phyloP scores from a whole-genome alignment of 2,888 invertebrate genomes.

The Cataglyphis livida region DNA sequence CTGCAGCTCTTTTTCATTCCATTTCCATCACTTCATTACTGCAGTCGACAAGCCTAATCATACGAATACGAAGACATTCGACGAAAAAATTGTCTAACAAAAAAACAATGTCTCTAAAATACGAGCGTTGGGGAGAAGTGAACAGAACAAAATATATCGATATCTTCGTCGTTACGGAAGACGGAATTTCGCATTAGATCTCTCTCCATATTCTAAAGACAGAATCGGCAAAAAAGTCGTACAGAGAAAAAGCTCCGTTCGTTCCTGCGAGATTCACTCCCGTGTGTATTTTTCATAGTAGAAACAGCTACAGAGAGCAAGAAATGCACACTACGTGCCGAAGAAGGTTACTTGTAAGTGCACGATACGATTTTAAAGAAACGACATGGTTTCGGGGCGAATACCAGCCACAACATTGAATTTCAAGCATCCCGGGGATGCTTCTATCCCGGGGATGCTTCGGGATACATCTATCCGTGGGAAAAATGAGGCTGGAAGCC shows the following conservation, averaged over 20 bases:
- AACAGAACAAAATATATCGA: conserved; percentile 3
- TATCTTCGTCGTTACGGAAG: neutral
- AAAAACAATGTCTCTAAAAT: neutral
- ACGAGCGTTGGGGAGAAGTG: neutral
- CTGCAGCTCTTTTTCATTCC: neutral
- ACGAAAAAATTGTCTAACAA: neutral
- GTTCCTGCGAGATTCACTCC: conserved; percentile 20
- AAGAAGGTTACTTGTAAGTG: conserved; percentile 16
- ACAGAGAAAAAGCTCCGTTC: conserved; percentile 16
- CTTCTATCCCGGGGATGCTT: neutral
- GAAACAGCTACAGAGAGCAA: conserved; percentile 4
- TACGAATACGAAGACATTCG: neutral
- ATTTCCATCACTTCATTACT: conserved; percentile 13
- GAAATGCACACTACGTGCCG: neutral
- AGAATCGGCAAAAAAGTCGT: conserved; percentile 3
- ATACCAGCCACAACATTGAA: conserved; percentile 11
- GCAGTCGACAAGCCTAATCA: neutral
- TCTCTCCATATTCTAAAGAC: conserved; percentile 1
- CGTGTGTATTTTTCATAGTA: neutral
- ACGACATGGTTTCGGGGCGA: conserved; percentile 13
- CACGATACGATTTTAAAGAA: conserved; percentile 34
- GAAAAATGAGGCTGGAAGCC: conserved; percentile 24
- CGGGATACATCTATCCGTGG: conserved; percentile 11
- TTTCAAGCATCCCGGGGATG: neutral
- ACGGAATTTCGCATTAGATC: conserved; percentile 18